A percentile compares a stretch with the other conserved stretches of the same genome.
Conservation (phyloP, 2,888 invertebrate species). For the Syrista parreyssii region DNA sequence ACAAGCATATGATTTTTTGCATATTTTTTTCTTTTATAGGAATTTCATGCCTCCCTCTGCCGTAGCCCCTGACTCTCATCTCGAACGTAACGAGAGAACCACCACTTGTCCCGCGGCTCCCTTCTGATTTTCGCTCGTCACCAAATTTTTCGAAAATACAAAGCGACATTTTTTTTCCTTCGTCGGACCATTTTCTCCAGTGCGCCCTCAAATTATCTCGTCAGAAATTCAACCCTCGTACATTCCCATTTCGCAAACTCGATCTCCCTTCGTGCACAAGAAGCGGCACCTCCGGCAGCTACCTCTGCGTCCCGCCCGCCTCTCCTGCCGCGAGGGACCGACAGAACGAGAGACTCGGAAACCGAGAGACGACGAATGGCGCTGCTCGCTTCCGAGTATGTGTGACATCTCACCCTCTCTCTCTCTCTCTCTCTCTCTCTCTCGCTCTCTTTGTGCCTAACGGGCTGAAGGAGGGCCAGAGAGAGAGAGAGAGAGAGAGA, state of each 20-base stretch:
- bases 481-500: not conserved
- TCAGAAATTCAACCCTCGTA: constrained; percentile 62
- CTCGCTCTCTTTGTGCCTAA: not conserved
- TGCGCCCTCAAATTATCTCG: constrained; percentile 58
- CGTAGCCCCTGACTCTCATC: too few species aligned
- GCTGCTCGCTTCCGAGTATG: not conserved
- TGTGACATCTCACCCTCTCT: constrained; percentile 25
- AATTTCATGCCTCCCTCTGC: too few species aligned
- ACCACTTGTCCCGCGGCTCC: too few species aligned
- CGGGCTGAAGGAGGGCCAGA: not conserved
- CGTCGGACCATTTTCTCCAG: constrained; percentile 19
- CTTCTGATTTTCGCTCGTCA: too few species aligned
- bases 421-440: constrained; percentile 1
- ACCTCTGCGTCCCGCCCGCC: not conserved
- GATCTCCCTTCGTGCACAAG: constrained; percentile 49
- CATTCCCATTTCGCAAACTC: constrained; percentile 61
- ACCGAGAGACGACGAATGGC: constrained; percentile 15
- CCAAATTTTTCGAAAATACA: not conserved
- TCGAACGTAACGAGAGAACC: too few species aligned
- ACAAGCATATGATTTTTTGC: constrained; percentile 6
- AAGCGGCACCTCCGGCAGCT: not conserved
- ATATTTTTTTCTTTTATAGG: not conserved
- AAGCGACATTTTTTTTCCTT: not conserved
- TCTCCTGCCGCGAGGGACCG: constrained; percentile 12
- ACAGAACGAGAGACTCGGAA: constrained; percentile 15